These are phyloP conservation scores for Drosophila siamana DNA, from an alignment of 2,888 invertebrate species.

Conservation along the genomic window DNA sequence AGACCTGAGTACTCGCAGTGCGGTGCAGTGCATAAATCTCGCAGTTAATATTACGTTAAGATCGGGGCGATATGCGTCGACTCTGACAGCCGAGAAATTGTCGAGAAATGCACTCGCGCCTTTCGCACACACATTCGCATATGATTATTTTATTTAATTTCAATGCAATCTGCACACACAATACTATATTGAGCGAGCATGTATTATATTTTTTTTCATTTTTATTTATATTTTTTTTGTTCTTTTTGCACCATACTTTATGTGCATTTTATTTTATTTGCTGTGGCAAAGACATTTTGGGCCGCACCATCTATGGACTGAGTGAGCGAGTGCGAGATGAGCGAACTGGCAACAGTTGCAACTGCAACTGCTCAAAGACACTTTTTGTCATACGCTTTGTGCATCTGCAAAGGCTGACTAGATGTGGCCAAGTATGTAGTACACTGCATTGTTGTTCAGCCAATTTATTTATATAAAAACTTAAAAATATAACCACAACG, in stretches of 20 bases:
- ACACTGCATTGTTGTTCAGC: slow-evolving; percentile 69
- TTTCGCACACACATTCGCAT: slow-evolving; percentile 10
- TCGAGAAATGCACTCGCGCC: slow-evolving; percentile 45
- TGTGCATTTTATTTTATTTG: slow-evolving; percentile 21
- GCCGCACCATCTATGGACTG: slow-evolving; percentile 82
- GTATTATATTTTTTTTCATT: slow-evolving; percentile 23
- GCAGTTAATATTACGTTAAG: slow-evolving; percentile 75
- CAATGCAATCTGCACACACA: slow-evolving; percentile 61
- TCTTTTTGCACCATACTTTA: neutral
- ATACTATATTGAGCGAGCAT: neutral
- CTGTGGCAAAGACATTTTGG: slow-evolving; percentile 44
- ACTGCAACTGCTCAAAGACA: slow-evolving; percentile 42
- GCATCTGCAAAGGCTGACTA: slow-evolving; percentile 45
- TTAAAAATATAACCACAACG: slow-evolving; percentile 75
- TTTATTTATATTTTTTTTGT: slow-evolving; percentile 17
- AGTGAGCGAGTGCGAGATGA: slow-evolving; percentile 60
- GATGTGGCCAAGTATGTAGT: slow-evolving; percentile 43
- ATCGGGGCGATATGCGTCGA: slow-evolving; percentile 60
- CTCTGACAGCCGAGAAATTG: slow-evolving; percentile 68
- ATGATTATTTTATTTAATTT: slow-evolving; percentile 59
- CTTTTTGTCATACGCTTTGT: slow-evolving; percentile 53
- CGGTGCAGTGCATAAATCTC: slow-evolving; percentile 60
- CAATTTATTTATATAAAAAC: slow-evolving; percentile 77
- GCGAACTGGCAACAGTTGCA: slow-evolving; percentile 13
- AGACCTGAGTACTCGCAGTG: neutral